Conservation (phyloP, 1,140 invertebrate genomes). For the Oncopodura yosiiana region DNA sequence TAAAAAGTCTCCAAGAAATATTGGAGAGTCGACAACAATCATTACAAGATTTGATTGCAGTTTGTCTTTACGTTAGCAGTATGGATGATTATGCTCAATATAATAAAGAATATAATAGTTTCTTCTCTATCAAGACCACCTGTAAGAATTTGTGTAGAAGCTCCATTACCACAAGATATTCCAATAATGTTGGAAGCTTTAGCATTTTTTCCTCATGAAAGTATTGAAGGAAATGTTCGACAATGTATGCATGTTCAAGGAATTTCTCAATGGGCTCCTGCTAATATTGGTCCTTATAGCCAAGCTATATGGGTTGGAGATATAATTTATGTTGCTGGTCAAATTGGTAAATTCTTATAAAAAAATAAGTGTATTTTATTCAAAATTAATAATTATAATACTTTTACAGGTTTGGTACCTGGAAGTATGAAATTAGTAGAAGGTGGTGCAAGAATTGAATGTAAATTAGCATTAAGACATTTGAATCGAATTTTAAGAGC, state of each 20-base stretch:
- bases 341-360: too few relatives aligned
- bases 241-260: slow-evolving; percentile 86
- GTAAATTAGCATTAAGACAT: slow-evolving; percentile 69
- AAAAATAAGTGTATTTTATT: too few relatives aligned
- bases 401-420: slow-evolving; percentile 70
- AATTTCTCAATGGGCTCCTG: slow-evolving; percentile 90
- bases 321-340: slow-evolving; percentile 76
- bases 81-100: slow-evolving; percentile 67
- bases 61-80: slow-evolving; percentile 69
- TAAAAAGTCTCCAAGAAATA: slow-evolving; percentile 55
- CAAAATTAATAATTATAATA: too few relatives aligned
- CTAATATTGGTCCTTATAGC: slow-evolving; percentile 91
- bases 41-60: slow-evolving; percentile 59
- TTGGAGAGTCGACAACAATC: slow-evolving; percentile 36
- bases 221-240: slow-evolving; percentile 34
- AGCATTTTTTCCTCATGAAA: slow-evolving; percentile 47
- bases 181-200: slow-evolving; percentile 68
- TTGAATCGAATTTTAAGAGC: slow-evolving; percentile 39
- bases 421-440: slow-evolving; percentile 64
- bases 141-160: slow-evolving; percentile 75
- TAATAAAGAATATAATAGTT: slow-evolving; percentile 65
- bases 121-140: slow-evolving; percentile 61
- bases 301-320: slow-evolving; percentile 76
- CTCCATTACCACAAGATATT: slow-evolving; percentile 57
- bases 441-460: slow-evolving; percentile 64